A percentile compares a stretch with the other conserved stretches of the same genome.
Evolutionary conservation across 2,113 vertebrate species (phyloP).

Genomic region (Xiphophorus maculatus): DNA sequence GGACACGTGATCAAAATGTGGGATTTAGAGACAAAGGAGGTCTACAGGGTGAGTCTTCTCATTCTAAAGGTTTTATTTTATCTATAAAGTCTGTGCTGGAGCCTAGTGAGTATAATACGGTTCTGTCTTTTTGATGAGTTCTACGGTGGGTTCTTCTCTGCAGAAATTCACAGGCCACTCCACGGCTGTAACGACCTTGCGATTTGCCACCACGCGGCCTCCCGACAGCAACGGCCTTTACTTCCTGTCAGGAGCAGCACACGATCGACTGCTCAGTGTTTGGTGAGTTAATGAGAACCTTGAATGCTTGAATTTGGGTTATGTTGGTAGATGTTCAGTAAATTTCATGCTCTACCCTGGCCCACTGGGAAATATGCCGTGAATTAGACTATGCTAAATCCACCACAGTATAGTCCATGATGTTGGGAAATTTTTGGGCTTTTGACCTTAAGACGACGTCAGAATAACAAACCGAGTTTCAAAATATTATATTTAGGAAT

Average conservation of each 20-base stretch:
- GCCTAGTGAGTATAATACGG: too few species aligned
- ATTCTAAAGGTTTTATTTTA: background rate
- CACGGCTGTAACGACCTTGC: constrained; percentile 90
- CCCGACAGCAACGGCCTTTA: constrained; percentile 91
- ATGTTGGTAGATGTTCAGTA: background rate
- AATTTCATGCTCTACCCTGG: background rate
- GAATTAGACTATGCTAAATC: background rate
- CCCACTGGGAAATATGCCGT: background rate
- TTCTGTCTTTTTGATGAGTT: background rate
- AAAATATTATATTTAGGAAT: background rate
- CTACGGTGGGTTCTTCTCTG: constrained; percentile 8
- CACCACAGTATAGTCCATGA: background rate
- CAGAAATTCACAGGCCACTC: constrained; percentile 98
- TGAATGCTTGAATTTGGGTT: background rate
- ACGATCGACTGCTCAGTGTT: constrained; percentile 93
- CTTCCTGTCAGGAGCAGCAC: constrained; percentile 92
- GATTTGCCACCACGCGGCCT: constrained; percentile 89
- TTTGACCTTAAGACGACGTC: too few species aligned
- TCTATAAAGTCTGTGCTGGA: background rate
- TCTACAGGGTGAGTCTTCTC: constrained; percentile 88
- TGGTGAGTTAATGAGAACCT: constrained; percentile 83
- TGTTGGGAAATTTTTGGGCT: too few species aligned
- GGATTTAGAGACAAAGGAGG: constrained; percentile 97
- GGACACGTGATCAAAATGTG: constrained; percentile 97
- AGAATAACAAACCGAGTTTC: background rate